Evolutionary conservation across 2,888 invertebrate genomes (phyloP), one percentile per base, ranked within the genome.

Genomic region (Cosmopolites sordidus): DNA sequence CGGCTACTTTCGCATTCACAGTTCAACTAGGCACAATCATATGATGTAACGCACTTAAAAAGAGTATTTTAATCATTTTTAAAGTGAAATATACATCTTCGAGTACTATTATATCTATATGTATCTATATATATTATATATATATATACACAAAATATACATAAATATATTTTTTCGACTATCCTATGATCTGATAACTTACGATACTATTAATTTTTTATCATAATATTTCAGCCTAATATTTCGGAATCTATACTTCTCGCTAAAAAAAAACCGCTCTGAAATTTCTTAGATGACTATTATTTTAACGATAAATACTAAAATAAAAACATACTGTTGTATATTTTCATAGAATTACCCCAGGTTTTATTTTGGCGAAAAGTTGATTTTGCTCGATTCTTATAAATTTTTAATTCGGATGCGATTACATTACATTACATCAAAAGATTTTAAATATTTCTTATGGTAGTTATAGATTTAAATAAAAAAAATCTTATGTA

Each of bases 121-220:
- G 45, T 40, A 39, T 51, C 44, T 50, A 55, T 51, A 38, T 50
- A 42, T 53, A 48, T 45, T 33, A 22, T 22, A 22, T 54, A 49
- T 29, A 49, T 59, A 59, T 61, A 59, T 55, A 60, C 54, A 55
- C 49, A 56, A 56, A 56, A 60, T 59, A 56, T 52, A 59, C 51
- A 70, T 64, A 71, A 65, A 69, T 72, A 71, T 73, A 72, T 73
- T 72, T 73, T 72, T 73, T 73, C 68, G 72, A 73, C 68, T 68
- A 60, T 12, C 51, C 54, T 47, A 33, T 11, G 33, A 33, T 33
- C n/a, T 33, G 33, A 33, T 12, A 33, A 33, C n/a, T 33, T 33
- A 33, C 11, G 33, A 11, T 12, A 33, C 33, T 33, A 33, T 33
- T 12, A 6, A 33, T n/a, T 12, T 33, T 12, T n/a, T n/a, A n/a